Evolutionary conservation across 2,797 vertebrate species (phyloP).

Genomic region (Delichon dasypus): DNA sequence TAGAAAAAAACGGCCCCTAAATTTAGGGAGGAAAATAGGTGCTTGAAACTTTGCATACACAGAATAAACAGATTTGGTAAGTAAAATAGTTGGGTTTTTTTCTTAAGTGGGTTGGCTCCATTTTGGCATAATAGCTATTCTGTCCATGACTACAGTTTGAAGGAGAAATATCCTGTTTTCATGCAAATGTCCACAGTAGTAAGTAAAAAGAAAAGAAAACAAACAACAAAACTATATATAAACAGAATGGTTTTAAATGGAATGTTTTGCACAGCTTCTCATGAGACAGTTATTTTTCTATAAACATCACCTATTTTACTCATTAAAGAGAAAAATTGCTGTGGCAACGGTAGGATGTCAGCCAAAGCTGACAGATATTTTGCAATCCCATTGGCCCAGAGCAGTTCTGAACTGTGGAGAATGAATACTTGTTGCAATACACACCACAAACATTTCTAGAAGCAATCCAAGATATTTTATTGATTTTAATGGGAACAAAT

Average conservation of each 20-base stretch:
- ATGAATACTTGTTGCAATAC: background rate
- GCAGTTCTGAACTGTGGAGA: conserved; percentile 11
- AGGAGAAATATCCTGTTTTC: conserved; percentile 66
- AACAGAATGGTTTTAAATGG: conserved; percentile 57
- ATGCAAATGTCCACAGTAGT: conserved; percentile 58
- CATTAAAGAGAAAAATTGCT: conserved; percentile 63
- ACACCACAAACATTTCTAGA: conserved; percentile 14
- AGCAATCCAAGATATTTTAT: conserved; percentile 17
- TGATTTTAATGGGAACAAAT: conserved; percentile 41
- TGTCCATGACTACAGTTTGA: conserved; percentile 56
- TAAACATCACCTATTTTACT: conserved; percentile 59
- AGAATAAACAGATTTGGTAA: conserved; percentile 52
- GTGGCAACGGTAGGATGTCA: conserved; percentile 26
- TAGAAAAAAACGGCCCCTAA: background rate
- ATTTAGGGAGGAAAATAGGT: conserved; percentile 51
- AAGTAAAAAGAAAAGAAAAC: conserved; percentile 64
- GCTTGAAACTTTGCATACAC: conserved; percentile 8
- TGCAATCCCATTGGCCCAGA: conserved; percentile 34
- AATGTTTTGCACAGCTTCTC: conserved; percentile 50
- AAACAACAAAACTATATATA: conserved; percentile 70
- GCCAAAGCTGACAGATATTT: conserved; percentile 54
- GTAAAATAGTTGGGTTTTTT: conserved; percentile 23
- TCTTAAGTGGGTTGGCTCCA: conserved; percentile 47
- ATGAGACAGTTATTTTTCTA: conserved; percentile 52
- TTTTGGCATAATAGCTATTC: conserved; percentile 45